A percentile compares a stretch with the other conserved stretches of the same genome.
phyloP scores from a whole-genome alignment of 2,888 invertebrate species.

The Xanthostigma xanthostigma region DNA sequence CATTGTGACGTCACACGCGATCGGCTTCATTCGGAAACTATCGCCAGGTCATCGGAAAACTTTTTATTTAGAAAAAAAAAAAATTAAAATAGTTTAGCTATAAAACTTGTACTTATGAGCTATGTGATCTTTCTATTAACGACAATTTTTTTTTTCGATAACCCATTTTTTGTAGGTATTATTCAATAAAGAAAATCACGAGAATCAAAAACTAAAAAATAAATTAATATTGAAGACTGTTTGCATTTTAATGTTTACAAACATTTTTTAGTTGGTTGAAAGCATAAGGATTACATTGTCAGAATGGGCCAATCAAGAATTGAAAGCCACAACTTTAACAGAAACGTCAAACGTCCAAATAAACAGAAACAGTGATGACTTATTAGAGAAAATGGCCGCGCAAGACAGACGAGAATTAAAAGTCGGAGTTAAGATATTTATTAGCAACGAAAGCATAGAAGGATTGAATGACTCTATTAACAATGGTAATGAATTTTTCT shows the following conservation, averaged over 20 bases:
- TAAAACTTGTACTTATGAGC: too few relatives aligned
- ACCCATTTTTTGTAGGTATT: too few relatives aligned
- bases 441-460: slow-evolving; percentile 51
- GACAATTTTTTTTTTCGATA: too few relatives aligned
- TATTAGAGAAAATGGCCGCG: slow-evolving; percentile 46
- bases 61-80: too few relatives aligned
- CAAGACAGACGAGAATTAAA: slow-evolving; percentile 63
- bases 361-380: slow-evolving; percentile 44
- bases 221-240: not conserved
- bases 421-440: slow-evolving; percentile 75
- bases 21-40: too few relatives aligned
- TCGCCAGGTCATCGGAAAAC: too few relatives aligned
- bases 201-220: too few relatives aligned
- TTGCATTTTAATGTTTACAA: not conserved
- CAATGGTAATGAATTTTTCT: slow-evolving; percentile 31
- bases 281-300: slow-evolving; percentile 44
- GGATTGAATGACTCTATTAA: slow-evolving; percentile 57
- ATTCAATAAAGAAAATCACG: too few relatives aligned
- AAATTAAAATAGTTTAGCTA: too few relatives aligned
- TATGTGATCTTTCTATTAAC: too few relatives aligned
- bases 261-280: slow-evolving; percentile 37
- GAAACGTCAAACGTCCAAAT: slow-evolving; percentile 33
- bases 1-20: too few relatives aligned
- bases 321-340: slow-evolving; percentile 15
- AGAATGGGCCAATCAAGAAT: slow-evolving; percentile 24